These are phyloP conservation scores for Chloroclysta siterata DNA, from an alignment of 2,888 invertebrate genomes.

Conservation along the genomic window DNA sequence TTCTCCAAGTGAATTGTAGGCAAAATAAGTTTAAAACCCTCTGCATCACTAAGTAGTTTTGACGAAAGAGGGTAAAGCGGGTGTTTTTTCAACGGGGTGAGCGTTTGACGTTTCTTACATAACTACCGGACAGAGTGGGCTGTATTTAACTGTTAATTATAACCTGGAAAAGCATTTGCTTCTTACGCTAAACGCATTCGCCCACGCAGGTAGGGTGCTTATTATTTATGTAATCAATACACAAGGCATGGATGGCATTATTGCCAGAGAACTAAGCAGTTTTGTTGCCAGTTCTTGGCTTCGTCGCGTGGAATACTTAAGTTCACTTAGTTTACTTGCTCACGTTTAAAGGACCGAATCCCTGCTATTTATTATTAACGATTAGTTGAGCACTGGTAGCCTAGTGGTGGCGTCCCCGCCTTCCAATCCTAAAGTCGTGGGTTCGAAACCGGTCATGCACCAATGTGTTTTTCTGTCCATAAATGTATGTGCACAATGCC, in stretches of 20 bases:
- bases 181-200: constrained; percentile 21
- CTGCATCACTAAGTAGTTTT: too few relatives aligned
- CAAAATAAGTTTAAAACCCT: too few relatives aligned
- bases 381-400: too few relatives aligned
- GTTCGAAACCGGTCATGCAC: too few relatives aligned
- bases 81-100: too few relatives aligned
- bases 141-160: constrained; percentile 35
- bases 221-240: constrained; percentile 7
- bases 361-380: too few relatives aligned
- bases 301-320: background rate
- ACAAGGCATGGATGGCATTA: background rate
- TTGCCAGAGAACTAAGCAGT: background rate
- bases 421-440: too few relatives aligned
- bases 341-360: background rate
- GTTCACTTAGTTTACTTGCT: background rate
- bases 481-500: too few relatives aligned
- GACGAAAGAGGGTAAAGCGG: too few relatives aligned
- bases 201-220: constrained; percentile 26
- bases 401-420: too few relatives aligned
- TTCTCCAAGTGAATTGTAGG: too few relatives aligned
- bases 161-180: constrained; percentile 3
- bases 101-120: background rate
- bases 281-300: background rate
- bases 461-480: too few relatives aligned
- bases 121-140: constrained; percentile 29